Conservation (phyloP, 2,888 invertebrate genomes). For the Lithophane leautieri region DNA sequence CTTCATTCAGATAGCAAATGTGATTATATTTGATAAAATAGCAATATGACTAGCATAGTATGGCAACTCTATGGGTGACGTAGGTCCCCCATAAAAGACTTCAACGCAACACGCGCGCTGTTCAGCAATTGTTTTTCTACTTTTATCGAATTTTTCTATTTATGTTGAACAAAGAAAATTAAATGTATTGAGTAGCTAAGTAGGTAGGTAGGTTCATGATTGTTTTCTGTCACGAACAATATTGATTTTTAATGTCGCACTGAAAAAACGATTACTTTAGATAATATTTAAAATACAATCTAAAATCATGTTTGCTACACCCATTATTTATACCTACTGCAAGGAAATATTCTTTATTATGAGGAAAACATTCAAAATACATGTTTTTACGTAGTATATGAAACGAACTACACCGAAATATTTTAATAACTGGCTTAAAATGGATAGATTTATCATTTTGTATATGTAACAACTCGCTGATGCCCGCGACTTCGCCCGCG, state of each 20-base stretch:
- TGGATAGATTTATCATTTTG: background rate
- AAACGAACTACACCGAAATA: background rate
- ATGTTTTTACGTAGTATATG: background rate
- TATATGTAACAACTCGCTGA: too few species aligned
- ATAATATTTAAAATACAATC: background rate
- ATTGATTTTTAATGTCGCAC: constrained; percentile 13
- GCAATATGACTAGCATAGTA: background rate
- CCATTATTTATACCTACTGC: background rate
- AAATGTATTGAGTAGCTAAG: constrained; percentile 10
- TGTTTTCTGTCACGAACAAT: constrained; percentile 4
- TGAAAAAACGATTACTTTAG: background rate
- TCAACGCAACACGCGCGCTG: constrained; percentile 71
- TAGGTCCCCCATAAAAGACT: constrained; percentile 74
- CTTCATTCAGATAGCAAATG: background rate
- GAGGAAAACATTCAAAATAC: constrained; percentile 3
- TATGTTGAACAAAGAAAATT: constrained; percentile 30
- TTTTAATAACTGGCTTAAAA: background rate
- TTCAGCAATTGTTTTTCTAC: constrained; percentile 48
- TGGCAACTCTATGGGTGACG: constrained; percentile 55
- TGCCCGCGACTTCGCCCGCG: too few species aligned
- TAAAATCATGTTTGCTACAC: background rate
- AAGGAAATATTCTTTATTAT: background rate
- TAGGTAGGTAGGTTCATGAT: background rate
- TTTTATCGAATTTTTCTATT: constrained; percentile 42
- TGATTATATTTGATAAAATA: background rate